phyloP scores from a whole-genome alignment of 2,113 vertebrate genomes.

The Jacana jacana region DNA sequence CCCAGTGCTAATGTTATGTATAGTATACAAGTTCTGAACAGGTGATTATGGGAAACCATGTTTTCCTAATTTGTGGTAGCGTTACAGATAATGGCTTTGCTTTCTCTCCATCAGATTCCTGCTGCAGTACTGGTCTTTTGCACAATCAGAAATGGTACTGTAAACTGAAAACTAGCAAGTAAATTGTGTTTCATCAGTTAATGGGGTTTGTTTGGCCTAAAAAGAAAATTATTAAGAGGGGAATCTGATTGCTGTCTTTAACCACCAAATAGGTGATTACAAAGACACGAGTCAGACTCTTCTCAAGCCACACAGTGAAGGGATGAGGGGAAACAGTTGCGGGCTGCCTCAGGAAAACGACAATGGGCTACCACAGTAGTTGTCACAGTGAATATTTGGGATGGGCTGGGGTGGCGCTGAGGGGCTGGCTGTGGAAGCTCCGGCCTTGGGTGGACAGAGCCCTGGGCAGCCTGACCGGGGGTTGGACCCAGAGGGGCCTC shows the following conservation, averaged over 20 bases:
- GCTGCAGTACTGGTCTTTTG: background rate
- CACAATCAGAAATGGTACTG: background rate
- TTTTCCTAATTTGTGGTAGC: background rate
- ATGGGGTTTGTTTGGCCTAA: background rate
- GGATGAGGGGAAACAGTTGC: background rate
- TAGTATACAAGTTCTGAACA: background rate
- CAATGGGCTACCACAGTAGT: background rate
- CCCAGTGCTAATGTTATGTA: background rate
- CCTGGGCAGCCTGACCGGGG: rapidly evolving
- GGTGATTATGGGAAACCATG: background rate
- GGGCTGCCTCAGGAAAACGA: background rate
- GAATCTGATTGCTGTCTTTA: background rate
- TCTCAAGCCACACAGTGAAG: background rate
- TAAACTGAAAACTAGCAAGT: background rate
- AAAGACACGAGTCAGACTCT: background rate
- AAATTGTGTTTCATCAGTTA: background rate
- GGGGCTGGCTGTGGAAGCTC: background rate
- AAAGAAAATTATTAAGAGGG: background rate
- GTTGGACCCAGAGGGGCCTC: background rate
- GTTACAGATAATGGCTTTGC: background rate
- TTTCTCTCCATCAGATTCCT: background rate
- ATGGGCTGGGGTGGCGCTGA: rapidly evolving
- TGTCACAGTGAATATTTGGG: background rate
- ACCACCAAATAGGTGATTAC: background rate
- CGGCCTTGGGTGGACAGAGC: background rate